Percentiles rank a stretch among this genome's conserved stretches.
phyloP scores from a whole-genome alignment of 2,888 invertebrate genomes.

The Synergus umbraculus region DNA sequence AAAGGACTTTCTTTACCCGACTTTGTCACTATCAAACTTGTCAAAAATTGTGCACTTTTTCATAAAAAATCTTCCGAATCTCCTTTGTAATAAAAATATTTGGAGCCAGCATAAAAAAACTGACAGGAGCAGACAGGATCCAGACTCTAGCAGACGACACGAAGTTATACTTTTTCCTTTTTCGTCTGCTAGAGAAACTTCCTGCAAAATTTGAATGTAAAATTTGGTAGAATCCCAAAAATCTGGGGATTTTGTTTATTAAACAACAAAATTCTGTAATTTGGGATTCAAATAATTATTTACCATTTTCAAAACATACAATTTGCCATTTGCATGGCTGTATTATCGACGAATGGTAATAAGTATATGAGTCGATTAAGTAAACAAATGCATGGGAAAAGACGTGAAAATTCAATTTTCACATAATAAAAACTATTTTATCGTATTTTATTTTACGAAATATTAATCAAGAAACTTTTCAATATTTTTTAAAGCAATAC shows the following conservation, averaged over 20 bases:
- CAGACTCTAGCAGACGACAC: constrained; percentile 15
- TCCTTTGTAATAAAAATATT: constrained; percentile 13
- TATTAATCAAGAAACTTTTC: no score
- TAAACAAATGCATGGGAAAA: no score
- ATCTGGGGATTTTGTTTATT: no score
- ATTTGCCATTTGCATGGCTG: no score
- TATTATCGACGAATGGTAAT: not conserved
- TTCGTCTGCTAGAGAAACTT: not conserved
- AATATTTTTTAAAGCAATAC: no score
- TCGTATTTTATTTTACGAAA: no score
- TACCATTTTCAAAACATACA: no score
- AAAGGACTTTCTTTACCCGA: not conserved
- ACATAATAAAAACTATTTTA: no score
- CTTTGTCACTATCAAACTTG: not conserved
- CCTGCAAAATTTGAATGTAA: not conserved
- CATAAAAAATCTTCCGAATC: constrained; percentile 6
- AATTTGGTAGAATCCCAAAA: not conserved
- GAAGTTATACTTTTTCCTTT: not conserved
- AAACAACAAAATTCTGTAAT: no score
- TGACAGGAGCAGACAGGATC: not conserved
- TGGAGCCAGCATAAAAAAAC: not conserved
- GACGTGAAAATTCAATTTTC: no score
- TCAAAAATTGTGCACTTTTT: not conserved
- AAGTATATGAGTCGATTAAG: not conserved
- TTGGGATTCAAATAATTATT: no score